phyloP scores from a whole-genome alignment of 1,140 invertebrate species.

The Solen grandis region DNA sequence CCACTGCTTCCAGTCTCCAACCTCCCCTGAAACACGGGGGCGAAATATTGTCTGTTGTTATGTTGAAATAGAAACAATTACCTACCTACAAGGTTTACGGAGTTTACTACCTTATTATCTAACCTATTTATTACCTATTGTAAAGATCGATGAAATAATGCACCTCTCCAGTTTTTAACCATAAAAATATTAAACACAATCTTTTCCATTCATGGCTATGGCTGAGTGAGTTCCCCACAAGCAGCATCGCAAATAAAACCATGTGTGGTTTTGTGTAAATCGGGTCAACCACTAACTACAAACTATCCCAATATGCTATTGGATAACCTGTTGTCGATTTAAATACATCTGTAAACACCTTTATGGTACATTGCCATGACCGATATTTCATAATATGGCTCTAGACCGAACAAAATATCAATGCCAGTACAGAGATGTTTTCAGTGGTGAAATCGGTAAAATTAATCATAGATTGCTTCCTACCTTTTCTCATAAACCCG shows the following conservation, averaged over 20 bases:
- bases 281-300: too few species aligned
- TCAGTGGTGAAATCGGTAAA: not conserved
- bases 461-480: not conserved
- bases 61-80: not conserved
- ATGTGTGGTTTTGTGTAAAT: too few species aligned
- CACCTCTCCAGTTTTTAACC: not conserved
- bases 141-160: not conserved
- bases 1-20: conserved; percentile 53
- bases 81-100: not conserved
- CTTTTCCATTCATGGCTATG: not conserved
- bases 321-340: too few species aligned
- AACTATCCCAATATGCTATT: too few species aligned
- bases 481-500: conserved; percentile 42
- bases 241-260: too few species aligned
- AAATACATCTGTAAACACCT: too few species aligned
- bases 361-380: too few species aligned
- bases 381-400: too few species aligned
- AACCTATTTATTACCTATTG: not conserved
- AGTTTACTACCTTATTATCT: not conserved
- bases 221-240: too few species aligned
- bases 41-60: not conserved
- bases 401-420: too few species aligned
- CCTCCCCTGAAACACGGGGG: conserved; percentile 20
- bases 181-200: not conserved
- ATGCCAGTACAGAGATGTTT: too few species aligned